Evolutionary conservation across 1,140 invertebrate species (phyloP).

Genomic region (Aplysia californica): DNA sequence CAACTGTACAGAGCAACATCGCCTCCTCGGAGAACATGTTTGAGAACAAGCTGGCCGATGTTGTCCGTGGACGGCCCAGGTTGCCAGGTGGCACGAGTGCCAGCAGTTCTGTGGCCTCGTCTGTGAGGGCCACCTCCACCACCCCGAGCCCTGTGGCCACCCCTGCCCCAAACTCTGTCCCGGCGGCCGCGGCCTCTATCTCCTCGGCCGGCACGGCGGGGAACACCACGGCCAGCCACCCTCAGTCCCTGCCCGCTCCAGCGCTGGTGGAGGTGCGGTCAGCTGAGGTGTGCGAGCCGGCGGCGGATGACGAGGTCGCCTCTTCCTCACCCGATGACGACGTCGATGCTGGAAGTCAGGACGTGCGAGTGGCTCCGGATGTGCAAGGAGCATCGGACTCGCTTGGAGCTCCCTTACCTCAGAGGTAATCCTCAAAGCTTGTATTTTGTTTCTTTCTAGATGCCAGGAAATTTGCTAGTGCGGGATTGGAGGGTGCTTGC

Average conservation of each 20-base stretch:
- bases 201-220: no score
- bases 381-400: no score
- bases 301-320: slow-evolving; percentile 6
- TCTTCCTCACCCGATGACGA: slow-evolving; percentile 21
- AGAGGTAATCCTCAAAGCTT: no score
- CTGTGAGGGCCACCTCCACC: not conserved
- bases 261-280: no score
- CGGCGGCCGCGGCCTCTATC: not conserved
- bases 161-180: slow-evolving; percentile 9
- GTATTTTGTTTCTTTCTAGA: no score
- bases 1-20: slow-evolving; percentile 8
- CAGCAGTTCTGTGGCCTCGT: not conserved
- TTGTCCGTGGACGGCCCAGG: slow-evolving; percentile 6
- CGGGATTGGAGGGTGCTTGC: no score
- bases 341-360: slow-evolving; percentile 2
- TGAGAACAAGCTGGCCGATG: slow-evolving; percentile 13
- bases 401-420: no score
- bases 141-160: slow-evolving; percentile 15
- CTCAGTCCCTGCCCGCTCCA: not conserved
- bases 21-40: slow-evolving; percentile 4
- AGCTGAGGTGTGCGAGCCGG: no score
- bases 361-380: no score
- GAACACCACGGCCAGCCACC: no score
- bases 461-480: no score
- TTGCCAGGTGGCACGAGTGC: not conserved